Evolutionary conservation across 2,797 vertebrate genomes (phyloP).

Genomic region (Enteromius anoplus): DNA sequence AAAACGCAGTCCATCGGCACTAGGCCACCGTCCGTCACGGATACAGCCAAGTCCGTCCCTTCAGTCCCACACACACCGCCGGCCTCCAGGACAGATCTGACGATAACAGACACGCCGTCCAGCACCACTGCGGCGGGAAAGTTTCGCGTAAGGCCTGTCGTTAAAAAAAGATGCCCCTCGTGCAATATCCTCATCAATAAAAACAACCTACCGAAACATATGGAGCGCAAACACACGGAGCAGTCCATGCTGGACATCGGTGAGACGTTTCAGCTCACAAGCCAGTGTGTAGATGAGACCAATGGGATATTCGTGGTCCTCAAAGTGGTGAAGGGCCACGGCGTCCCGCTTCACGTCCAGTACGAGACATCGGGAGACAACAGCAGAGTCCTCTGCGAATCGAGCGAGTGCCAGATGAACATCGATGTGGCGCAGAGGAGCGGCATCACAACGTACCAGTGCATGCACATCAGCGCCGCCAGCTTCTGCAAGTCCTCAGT

Average conservation of each 20-base stretch:
- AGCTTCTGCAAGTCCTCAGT: constrained; percentile 2
- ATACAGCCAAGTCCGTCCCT: neutral
- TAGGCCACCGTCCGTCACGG: neutral
- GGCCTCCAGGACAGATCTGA: neutral
- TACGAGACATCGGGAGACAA: constrained; percentile 10
- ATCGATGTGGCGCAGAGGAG: constrained; percentile 34
- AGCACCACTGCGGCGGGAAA: neutral
- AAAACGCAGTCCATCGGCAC: neutral
- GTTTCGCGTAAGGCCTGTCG: neutral
- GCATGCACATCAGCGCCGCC: constrained; percentile 34
- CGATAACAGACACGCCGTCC: neutral
- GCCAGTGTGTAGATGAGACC: constrained; percentile 34
- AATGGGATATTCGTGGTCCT: constrained; percentile 40
- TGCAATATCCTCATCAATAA: constrained; percentile 35
- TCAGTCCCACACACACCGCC: neutral
- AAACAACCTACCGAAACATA: constrained; percentile 35
- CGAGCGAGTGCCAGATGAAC: constrained; percentile 36
- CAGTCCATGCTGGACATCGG: neutral
- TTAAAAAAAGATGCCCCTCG: constrained; percentile 29
- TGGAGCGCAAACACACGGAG: constrained; percentile 41
- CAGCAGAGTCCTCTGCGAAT: constrained; percentile 26
- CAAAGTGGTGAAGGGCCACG: constrained; percentile 29
- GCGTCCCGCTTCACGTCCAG: constrained; percentile 26
- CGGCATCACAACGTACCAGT: constrained; percentile 23
- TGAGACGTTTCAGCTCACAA: constrained; percentile 30